These are phyloP conservation scores for Tiliacea aurago DNA, from an alignment of 2,888 invertebrate species.

Conservation along the genomic window DNA sequence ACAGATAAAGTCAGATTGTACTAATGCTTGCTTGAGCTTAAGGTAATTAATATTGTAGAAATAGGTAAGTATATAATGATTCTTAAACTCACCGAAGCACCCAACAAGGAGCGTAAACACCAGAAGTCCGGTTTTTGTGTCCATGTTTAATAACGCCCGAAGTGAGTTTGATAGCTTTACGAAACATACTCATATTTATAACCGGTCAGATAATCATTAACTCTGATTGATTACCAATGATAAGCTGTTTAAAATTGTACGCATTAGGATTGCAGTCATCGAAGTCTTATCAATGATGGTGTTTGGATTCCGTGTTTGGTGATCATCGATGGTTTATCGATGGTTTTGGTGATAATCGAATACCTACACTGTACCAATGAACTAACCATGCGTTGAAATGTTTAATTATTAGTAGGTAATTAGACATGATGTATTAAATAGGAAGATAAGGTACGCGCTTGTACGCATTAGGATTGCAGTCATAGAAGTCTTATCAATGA, in stretches of 20 bases:
- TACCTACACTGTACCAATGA: background rate
- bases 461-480: slow-evolving; percentile 9
- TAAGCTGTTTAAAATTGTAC: slow-evolving; percentile 24
- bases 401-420: too few species aligned
- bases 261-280: slow-evolving; percentile 8
- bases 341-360: background rate
- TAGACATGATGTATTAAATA: too few species aligned
- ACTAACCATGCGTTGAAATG: background rate
- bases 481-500: slow-evolving; percentile 22
- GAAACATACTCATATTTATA: slow-evolving; percentile 45
- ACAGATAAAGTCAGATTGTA: background rate
- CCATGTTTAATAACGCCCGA: slow-evolving; percentile 60
- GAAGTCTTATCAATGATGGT: slow-evolving; percentile 13
- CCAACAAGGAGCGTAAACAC: slow-evolving; percentile 72
- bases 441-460: too few species aligned
- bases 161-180: slow-evolving; percentile 27
- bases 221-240: slow-evolving; percentile 39
- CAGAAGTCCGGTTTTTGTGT: slow-evolving; percentile 67
- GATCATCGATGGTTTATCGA: too few species aligned
- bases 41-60: background rate
- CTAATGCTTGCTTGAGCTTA: background rate
- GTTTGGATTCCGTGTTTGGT: too few species aligned
- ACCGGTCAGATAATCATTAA: slow-evolving; percentile 33
- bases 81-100: slow-evolving; percentile 70
- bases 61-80: background rate